A percentile compares a stretch with the other conserved stretches of the same genome.
These are phyloP conservation scores for Acleris emargana DNA, from an alignment of 2,888 invertebrate genomes.

Conservation along the genomic window DNA sequence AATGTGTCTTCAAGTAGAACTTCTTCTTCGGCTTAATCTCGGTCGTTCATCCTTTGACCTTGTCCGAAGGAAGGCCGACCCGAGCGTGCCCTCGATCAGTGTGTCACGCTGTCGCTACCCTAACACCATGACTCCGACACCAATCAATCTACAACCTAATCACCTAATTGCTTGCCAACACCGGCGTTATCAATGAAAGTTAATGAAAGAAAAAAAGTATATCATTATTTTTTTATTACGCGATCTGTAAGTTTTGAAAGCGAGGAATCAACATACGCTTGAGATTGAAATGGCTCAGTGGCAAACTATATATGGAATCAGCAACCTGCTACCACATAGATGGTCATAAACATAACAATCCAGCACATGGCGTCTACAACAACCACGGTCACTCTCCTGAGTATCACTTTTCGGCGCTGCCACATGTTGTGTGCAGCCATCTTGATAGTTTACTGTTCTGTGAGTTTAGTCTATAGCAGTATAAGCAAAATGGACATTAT, in stretches of 20 bases:
- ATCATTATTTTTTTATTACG: neutral
- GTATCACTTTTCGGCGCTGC: conserved; percentile 49
- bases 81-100: conserved; percentile 7
- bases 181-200: conserved; percentile 18
- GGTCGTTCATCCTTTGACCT: conserved; percentile 3
- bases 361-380: conserved; percentile 54
- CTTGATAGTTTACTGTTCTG: conserved; percentile 15
- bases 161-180: conserved; percentile 28
- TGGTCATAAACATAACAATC: conserved; percentile 47
- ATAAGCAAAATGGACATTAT: conserved; percentile 58
- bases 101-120: conserved; percentile 25
- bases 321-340: neutral
- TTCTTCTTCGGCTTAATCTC: no score
- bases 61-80: conserved; percentile 11
- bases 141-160: conserved; percentile 23
- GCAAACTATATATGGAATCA: neutral
- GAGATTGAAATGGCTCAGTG: no score
- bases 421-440: conserved; percentile 57
- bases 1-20: no score
- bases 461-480: conserved; percentile 45
- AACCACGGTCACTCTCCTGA: conserved; percentile 45
- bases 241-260: neutral
- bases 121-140: conserved; percentile 11
- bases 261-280: no score
- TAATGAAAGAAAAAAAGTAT: conserved; percentile 3